phyloP scores from a whole-genome alignment of 1,140 invertebrate species.

The Ostrea edulis region DNA sequence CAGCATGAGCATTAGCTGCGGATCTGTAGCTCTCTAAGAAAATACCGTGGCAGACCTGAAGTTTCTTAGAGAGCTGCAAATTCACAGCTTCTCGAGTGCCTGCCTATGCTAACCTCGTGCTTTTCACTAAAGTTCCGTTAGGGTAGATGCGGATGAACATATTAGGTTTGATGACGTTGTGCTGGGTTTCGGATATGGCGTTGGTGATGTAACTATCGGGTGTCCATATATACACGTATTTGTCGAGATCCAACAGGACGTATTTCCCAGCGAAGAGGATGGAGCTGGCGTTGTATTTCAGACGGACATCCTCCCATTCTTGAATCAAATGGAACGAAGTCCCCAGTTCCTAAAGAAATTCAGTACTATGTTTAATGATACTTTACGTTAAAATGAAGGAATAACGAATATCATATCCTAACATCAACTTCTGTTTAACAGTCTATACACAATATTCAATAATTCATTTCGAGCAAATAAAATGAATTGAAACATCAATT shows the following conservation, averaged over 20 bases:
- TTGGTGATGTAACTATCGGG: slow-evolving; percentile 28
- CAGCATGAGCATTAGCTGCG: too few species aligned
- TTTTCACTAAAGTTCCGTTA: slow-evolving; percentile 35
- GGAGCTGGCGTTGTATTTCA: neutral
- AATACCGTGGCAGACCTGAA: too few species aligned
- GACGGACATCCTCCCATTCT: slow-evolving; percentile 21
- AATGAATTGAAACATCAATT: neutral
- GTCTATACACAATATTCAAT: neutral
- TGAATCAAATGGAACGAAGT: slow-evolving; percentile 33
- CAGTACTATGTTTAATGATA: neutral
- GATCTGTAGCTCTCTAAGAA: too few species aligned
- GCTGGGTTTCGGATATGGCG: slow-evolving; percentile 8
- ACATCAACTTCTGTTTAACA: neutral
- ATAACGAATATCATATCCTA: neutral
- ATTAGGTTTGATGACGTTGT: slow-evolving; percentile 31
- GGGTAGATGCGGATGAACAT: slow-evolving; percentile 40
- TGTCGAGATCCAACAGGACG: neutral
- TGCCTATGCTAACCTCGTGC: neutral
- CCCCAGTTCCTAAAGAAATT: neutral
- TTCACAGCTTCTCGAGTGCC: too few species aligned
- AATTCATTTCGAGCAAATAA: neutral
- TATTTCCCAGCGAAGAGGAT: neutral
- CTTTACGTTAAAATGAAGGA: neutral
- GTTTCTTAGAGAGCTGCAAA: too few species aligned
- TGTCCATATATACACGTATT: slow-evolving; percentile 23